phyloP scores from a whole-genome alignment of 2,113 vertebrate species.

The Sinocyclocheilus anshuiensis region DNA sequence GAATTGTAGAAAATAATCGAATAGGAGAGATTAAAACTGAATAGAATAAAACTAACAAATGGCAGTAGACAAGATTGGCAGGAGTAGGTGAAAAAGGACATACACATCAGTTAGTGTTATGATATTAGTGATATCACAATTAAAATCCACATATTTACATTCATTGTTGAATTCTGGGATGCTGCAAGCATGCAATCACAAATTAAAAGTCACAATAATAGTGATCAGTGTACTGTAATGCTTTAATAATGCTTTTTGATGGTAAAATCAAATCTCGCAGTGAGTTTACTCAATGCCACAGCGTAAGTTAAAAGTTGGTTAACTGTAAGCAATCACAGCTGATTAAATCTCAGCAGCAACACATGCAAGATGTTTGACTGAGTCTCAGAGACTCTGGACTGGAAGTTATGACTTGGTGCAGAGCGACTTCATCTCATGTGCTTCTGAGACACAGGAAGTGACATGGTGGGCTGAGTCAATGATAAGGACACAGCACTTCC shows the following conservation, averaged over 20 bases:
- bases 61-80: not conserved
- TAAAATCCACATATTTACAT: not conserved
- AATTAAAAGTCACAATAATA: not conserved
- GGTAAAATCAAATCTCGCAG: not conserved
- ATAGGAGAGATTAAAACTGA: not conserved
- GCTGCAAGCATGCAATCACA: not conserved
- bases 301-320: too few relatives aligned
- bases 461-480: constrained; percentile 15
- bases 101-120: not conserved
- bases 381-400: not conserved
- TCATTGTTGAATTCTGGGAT: constrained; percentile 16
- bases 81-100: not conserved
- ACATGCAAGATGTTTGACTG: not conserved
- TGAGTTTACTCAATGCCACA: too few relatives aligned
- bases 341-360: constrained; percentile 16
- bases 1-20: not conserved
- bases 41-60: not conserved
- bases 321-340: not conserved
- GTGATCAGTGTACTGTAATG: not conserved
- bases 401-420: constrained; percentile 18
- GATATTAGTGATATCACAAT: not conserved
- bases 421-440: constrained; percentile 25
- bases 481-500: constrained; percentile 30
- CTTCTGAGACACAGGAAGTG: constrained; percentile 56
- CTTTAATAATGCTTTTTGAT: not conserved